Conservation (phyloP, 1,140 invertebrate species). For the Araneus ventricosus region DNA sequence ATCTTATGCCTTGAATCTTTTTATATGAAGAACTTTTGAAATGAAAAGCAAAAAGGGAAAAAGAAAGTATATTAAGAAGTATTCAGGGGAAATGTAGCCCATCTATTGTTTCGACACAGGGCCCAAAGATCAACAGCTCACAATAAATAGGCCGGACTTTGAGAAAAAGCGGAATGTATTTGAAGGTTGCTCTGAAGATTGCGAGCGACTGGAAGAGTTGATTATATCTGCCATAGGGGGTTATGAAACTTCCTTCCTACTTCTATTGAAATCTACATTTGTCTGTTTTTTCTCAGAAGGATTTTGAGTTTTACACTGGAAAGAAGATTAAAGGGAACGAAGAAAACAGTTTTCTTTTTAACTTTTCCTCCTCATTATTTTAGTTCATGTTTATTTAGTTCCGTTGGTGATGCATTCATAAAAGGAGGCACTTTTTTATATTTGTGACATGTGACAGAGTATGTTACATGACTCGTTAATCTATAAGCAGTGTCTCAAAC, state of each 20-base stretch:
- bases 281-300: neutral
- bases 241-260: neutral
- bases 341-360: neutral
- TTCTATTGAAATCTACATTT: neutral
- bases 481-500: too few relatives aligned
- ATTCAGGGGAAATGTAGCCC: neutral
- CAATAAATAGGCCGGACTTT: slow-evolving; percentile 46
- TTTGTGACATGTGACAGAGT: too few relatives aligned
- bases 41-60: neutral
- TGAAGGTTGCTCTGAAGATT: neutral
- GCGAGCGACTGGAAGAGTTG: neutral
- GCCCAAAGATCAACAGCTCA: neutral
- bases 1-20: too few relatives aligned
- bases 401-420: too few relatives aligned
- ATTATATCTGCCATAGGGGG: slow-evolving; percentile 32
- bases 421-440: too few relatives aligned
- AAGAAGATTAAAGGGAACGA: slow-evolving; percentile 16
- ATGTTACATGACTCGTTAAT: too few relatives aligned
- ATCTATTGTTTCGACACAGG: slow-evolving; percentile 20
- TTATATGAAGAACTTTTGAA: neutral
- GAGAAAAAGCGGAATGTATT: neutral
- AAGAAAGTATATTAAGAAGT: neutral
- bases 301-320: neutral
- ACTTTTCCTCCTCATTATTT: too few relatives aligned
- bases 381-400: too few relatives aligned